These are phyloP conservation scores for Spodoptera litura DNA, from an alignment of 1,140 invertebrate genomes.

Conservation along the genomic window DNA sequence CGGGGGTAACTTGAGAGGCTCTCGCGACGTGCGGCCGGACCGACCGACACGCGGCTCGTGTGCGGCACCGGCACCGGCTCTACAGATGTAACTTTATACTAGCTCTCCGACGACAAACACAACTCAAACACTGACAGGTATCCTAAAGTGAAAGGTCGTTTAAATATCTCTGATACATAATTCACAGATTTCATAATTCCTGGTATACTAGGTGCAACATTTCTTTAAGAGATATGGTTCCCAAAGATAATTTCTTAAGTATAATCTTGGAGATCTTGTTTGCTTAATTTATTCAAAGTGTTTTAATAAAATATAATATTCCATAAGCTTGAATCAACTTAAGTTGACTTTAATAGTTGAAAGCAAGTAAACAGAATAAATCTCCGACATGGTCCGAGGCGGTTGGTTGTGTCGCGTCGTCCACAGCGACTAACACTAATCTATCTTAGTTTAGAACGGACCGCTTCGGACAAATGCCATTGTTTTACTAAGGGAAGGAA, in stretches of 20 bases:
- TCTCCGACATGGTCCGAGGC: slow-evolving; percentile 50
- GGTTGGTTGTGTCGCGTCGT: slow-evolving; percentile 59
- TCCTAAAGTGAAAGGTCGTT: slow-evolving; percentile 67
- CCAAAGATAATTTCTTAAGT: slow-evolving; percentile 10
- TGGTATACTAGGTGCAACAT: slow-evolving; percentile 35
- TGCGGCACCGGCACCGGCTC: slow-evolving; percentile 50
- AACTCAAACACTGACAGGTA: slow-evolving; percentile 70
- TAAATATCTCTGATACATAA: slow-evolving; percentile 62
- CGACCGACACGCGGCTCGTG: slow-evolving; percentile 47
- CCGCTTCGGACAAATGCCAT: slow-evolving; percentile 67
- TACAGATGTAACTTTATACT: slow-evolving; percentile 69
- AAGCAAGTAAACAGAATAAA: slow-evolving; percentile 55
- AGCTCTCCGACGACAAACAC: slow-evolving; percentile 62
- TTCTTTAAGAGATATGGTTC: slow-evolving; percentile 30
- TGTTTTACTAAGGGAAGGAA: slow-evolving; percentile 76
- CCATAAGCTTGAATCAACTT: slow-evolving; percentile 14
- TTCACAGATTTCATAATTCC: slow-evolving; percentile 52
- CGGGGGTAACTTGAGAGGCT: slow-evolving; percentile 84
- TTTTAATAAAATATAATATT: slow-evolving; percentile 38
- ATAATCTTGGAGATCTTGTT: slow-evolving; percentile 15
- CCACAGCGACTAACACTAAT: slow-evolving; percentile 63
- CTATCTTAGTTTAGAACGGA: slow-evolving; percentile 76
- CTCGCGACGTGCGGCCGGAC: slow-evolving; percentile 61
- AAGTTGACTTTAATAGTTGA: slow-evolving; percentile 44
- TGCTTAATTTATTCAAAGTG: slow-evolving; percentile 21